Evolutionary conservation across 2,113 vertebrate species (phyloP), one percentile per base, ranked within the genome.

Genomic region (Callospermophilus lateralis): DNA sequence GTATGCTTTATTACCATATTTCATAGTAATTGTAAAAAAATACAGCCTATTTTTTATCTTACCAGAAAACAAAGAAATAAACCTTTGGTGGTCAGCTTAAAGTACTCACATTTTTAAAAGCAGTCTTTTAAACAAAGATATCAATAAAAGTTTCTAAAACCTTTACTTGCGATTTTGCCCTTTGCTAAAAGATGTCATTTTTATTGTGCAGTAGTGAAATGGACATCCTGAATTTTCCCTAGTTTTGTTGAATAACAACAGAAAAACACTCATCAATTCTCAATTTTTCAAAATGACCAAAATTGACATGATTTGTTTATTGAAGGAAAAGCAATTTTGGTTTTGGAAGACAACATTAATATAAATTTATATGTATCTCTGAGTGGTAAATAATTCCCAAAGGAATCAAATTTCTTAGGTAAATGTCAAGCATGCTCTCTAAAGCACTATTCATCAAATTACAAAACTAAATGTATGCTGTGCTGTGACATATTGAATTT

Each of bases 401-500:
- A 80, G 37, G 81, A 88, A 87, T 94, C 89, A 87, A 48, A 80
- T 90, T 96, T 96, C 85, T 86, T 72, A 93, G 77, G 89, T 90
- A 84, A 97, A 94, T 93, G 85, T 95, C 92, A 97, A 93, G 85
- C 26, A 39, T 68, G 55, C 15, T 90, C 65, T 95, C 88, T 74
- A 85, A 96, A 95, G 80, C 84, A 90, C 32, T 37, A 74, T 77
- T 90, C 90, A 90, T 93, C 89, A 94, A 87, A 95, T 96, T 97
- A 92, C 79, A 48, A 67, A 63, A 88, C 90, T 79, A 89, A 78
- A 70, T 93, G 80, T 72, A 84, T 84, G 28, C 58, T 94, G 37
- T 45, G 74, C 89, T 93, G 42, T 93, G 58, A 89, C 67, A 58
- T 84, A 84, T 53, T 96, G 73, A 83, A 88, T 88, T 94, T 79